Percentiles rank a stretch among this genome's conserved stretches.
Conservation (phyloP, 2,113 vertebrate genomes). For the Cyanistes caeruleus region DNA sequence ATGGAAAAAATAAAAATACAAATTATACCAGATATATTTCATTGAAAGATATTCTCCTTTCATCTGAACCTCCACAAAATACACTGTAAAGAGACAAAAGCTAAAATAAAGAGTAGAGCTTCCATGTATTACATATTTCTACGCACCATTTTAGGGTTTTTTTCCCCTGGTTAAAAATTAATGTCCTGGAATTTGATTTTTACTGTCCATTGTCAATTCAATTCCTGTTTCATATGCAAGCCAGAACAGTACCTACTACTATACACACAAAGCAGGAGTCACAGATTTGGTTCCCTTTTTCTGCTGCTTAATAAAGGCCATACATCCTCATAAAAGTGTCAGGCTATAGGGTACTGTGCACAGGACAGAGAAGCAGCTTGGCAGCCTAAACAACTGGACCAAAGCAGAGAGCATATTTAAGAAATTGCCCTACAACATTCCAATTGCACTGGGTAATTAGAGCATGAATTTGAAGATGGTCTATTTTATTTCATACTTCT, state of each 20-base stretch:
- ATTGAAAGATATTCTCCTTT: neutral
- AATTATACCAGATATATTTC: neutral
- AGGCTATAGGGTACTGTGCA: neutral
- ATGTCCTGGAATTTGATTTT: neutral
- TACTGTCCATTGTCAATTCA: neutral
- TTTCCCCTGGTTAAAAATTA: neutral
- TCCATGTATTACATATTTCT: neutral
- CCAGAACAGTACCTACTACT: neutral
- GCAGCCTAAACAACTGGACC: neutral
- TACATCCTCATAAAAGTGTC: neutral
- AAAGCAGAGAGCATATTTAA: neutral
- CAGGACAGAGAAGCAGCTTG: neutral
- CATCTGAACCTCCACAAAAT: neutral
- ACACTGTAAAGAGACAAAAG: neutral
- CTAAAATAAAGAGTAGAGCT: neutral
- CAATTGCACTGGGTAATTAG: neutral
- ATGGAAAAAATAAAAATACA: neutral
- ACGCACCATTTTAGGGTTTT: fast-evolving
- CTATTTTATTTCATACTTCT: neutral
- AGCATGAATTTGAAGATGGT: neutral
- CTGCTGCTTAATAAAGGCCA: neutral
- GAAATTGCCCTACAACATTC: neutral
- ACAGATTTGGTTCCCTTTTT: neutral
- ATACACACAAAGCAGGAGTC: neutral
- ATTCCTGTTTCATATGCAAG: neutral